phyloP scores from a whole-genome alignment of 2,113 vertebrate genomes.

The Hystrix brachyura region DNA sequence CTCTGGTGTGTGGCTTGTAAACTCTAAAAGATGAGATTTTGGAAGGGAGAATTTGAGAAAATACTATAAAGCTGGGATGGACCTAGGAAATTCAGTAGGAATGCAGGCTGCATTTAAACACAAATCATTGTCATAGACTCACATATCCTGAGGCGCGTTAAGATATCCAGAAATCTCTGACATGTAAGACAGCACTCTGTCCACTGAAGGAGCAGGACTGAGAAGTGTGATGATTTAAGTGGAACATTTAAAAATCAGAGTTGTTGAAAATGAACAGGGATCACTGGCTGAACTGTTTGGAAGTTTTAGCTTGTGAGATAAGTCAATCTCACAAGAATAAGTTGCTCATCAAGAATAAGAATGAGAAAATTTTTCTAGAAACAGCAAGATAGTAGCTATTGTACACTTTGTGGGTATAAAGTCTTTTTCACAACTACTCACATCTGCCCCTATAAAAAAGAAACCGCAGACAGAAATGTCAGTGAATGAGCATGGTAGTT shows the following conservation, averaged over 20 bases:
- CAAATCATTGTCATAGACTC: not conserved
- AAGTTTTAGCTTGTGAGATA: not conserved
- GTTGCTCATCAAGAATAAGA: not conserved
- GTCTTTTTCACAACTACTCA: not conserved
- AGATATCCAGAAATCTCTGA: not conserved
- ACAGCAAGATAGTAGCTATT: not conserved
- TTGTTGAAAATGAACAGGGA: not conserved
- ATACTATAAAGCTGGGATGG: not conserved
- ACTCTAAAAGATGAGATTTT: not conserved
- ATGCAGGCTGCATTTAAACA: not conserved
- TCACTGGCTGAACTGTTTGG: not conserved
- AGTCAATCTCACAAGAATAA: not conserved
- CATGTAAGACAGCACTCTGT: not conserved
- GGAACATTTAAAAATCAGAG: slow-evolving; percentile 36
- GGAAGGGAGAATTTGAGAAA: not conserved
- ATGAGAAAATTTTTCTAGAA: not conserved
- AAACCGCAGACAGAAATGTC: not conserved
- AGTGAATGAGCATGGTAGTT: not conserved
- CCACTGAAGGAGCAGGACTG: not conserved
- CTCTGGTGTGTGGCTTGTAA: not conserved
- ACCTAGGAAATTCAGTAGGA: not conserved
- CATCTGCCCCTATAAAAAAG: not conserved
- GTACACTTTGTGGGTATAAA: not conserved
- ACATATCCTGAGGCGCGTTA: not conserved
- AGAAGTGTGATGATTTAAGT: not conserved